Percentiles rank a stretch among this genome's conserved stretches.
Evolutionary conservation across 2,888 invertebrate species (phyloP).

Genomic region (Hemithea aestivaria): DNA sequence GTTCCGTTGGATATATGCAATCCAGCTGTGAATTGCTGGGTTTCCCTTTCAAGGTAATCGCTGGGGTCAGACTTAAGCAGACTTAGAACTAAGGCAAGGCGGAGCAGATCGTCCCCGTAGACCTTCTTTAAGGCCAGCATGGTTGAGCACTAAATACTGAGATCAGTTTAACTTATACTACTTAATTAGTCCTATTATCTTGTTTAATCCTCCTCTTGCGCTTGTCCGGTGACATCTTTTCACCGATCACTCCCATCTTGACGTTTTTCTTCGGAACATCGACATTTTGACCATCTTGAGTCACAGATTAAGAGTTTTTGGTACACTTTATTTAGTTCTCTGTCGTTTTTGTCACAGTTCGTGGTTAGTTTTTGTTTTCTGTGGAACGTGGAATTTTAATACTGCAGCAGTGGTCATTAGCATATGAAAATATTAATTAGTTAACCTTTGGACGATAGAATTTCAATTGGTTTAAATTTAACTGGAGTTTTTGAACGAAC

Average conservation of each 20-base stretch:
- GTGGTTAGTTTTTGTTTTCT: constrained; percentile 16
- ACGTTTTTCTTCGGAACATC: constrained; percentile 23
- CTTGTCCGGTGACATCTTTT: constrained; percentile 66
- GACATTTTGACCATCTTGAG: constrained; percentile 41
- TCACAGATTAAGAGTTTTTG: constrained; percentile 32
- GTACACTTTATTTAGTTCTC: constrained; percentile 22
- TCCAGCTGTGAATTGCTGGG: constrained; percentile 73
- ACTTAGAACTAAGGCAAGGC: constrained; percentile 89
- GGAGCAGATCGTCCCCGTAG: constrained; percentile 89
- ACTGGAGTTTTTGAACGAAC: too few species aligned
- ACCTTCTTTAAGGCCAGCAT: constrained; percentile 92
- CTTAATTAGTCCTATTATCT: constrained; percentile 22
- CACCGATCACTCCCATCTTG: constrained; percentile 46
- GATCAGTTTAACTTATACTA: constrained; percentile 43
- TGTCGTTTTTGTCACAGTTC: constrained; percentile 22
- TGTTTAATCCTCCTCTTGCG: constrained; percentile 58
- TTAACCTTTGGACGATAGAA: too few species aligned
- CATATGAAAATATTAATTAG: too few species aligned
- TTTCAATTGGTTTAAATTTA: too few species aligned
- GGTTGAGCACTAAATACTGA: constrained; percentile 69
- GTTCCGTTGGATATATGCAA: constrained; percentile 83
- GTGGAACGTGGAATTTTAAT: constrained; percentile 10
- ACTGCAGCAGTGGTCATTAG: too few species aligned
- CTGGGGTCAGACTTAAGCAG: constrained; percentile 88
- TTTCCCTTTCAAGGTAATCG: constrained; percentile 80